These are phyloP conservation scores for Drosophila anomelani DNA, from an alignment of 2,888 invertebrate species.

Conservation along the genomic window DNA sequence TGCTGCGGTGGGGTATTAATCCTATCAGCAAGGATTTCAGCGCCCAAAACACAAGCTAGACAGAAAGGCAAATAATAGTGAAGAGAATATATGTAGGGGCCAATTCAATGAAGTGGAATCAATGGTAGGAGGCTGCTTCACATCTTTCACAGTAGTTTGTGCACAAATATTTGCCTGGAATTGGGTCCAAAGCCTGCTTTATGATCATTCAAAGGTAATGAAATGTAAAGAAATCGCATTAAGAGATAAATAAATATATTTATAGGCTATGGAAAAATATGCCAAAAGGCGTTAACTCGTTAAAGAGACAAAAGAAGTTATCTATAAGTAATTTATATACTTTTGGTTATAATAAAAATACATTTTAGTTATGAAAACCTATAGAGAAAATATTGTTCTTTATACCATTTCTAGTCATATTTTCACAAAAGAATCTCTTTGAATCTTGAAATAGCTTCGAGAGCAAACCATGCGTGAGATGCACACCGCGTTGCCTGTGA, in stretches of 20 bases:
- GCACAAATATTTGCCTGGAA: constrained; percentile 34
- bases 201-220: constrained; percentile 46
- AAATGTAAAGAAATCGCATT: constrained; percentile 58
- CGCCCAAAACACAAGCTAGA: constrained; percentile 16
- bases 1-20: constrained; percentile 50
- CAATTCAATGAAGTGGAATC: constrained; percentile 62
- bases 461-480: constrained; percentile 1
- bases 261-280: constrained; percentile 3
- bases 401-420: background rate
- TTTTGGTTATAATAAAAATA: background rate
- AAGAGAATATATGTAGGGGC: background rate
- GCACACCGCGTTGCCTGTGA: background rate
- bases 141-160: constrained; percentile 1
- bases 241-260: constrained; percentile 21
- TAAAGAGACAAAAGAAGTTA: background rate
- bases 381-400: background rate
- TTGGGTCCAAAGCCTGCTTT: constrained; percentile 22
- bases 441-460: background rate
- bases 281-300: background rate
- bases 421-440: background rate
- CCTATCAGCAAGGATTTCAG: constrained; percentile 60
- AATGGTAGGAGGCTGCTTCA: background rate
- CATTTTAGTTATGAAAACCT: background rate
- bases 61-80: constrained; percentile 24
- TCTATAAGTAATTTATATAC: background rate